Base-by-base conservation (phyloP, 2,888 invertebrate species). In the Atethmia centrago region DNA sequence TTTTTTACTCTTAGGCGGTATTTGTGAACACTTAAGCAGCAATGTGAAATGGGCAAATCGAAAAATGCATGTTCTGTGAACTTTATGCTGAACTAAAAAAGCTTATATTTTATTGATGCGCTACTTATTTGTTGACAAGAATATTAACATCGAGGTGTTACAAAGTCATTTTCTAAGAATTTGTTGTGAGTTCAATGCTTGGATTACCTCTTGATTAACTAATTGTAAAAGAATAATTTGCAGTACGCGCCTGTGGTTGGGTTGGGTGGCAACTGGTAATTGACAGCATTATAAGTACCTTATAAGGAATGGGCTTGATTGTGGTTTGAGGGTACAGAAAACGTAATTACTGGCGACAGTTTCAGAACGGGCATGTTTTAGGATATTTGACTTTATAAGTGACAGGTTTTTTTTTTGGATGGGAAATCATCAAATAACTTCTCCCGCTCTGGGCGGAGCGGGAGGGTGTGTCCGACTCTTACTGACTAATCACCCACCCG, bases 1-100 rank as follows among this genome's bases (percentile, higher is more conserved):
- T 25, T 61, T 36, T 63, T 74, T 58, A 4, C 25, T 51, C 62
- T 16, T 69, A 67, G 58, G 64, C 45, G 73, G 64, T 70, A 64
- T 85, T 65, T 51, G 36, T 68, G 82, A 56, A 58, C 67, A 77
- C 67, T 49, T 64, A 51, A 5, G 5, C 12, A 66, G 36, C 12
- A 71, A 72, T 81, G 82, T 76, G 69, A 80, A 84, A 69, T 76
- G 63, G 42, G 49, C 58, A 73, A 72, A 73, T 65, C 71, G 49
- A 70, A 61, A 56, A 40, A 59, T 63, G 42, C 5, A 25, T 53
- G 64, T 81, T 71, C 73, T 80, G 2, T 42, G 1, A 58, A 14
- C 16, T 21, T 14, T 42, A 42, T 28, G 12, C 16, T 55, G 31
- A 51, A 31, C 16, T n/a, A 51, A 53, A 59, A 80, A 31, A 31